A percentile compares a stretch with the other conserved stretches of the same genome.
Evolutionary conservation across 2,888 invertebrate species (phyloP).

Genomic region (Agonopterix alstromeriana): DNA sequence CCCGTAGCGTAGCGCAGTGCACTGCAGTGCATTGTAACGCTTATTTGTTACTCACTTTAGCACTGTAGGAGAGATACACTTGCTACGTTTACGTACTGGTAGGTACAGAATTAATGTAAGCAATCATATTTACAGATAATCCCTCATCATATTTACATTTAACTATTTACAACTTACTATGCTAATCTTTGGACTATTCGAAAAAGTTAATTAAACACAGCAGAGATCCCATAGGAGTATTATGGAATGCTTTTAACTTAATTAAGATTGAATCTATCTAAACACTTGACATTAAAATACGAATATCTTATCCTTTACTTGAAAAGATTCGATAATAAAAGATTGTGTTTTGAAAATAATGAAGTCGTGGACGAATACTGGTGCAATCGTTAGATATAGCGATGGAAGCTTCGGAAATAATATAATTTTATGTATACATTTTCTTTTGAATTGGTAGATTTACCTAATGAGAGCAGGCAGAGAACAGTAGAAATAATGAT

Average conservation of each 20-base stretch:
- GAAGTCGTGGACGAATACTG: conserved; percentile 2
- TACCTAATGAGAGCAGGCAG: too few relatives aligned
- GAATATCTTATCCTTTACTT: conserved; percentile 43
- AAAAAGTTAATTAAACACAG: conserved; percentile 69
- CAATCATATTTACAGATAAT: conserved; percentile 55
- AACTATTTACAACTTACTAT: conserved; percentile 47
- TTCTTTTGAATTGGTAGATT: too few relatives aligned
- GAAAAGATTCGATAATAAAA: conserved; percentile 29
- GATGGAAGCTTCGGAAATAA: too few relatives aligned
- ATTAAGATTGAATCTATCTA: conserved; percentile 68
- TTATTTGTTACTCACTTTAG: too few relatives aligned
- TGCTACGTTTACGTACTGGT: background rate
- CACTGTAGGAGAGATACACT: too few relatives aligned
- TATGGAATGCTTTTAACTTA: conserved; percentile 72
- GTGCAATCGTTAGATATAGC: background rate
- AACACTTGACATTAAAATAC: conserved; percentile 47
- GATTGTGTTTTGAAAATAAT: conserved; percentile 21
- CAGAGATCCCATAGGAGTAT: conserved; percentile 71
- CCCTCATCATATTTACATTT: conserved; percentile 35
- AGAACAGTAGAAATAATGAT: background rate
- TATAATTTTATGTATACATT: too few relatives aligned
- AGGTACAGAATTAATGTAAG: conserved; percentile 19
- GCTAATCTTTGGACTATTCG: conserved; percentile 58
- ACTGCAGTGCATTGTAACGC: background rate
- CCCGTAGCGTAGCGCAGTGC: too few relatives aligned